These are phyloP conservation scores for Phataginus tetradactyla DNA, from an alignment of 2,797 vertebrate species.

Conservation along the genomic window DNA sequence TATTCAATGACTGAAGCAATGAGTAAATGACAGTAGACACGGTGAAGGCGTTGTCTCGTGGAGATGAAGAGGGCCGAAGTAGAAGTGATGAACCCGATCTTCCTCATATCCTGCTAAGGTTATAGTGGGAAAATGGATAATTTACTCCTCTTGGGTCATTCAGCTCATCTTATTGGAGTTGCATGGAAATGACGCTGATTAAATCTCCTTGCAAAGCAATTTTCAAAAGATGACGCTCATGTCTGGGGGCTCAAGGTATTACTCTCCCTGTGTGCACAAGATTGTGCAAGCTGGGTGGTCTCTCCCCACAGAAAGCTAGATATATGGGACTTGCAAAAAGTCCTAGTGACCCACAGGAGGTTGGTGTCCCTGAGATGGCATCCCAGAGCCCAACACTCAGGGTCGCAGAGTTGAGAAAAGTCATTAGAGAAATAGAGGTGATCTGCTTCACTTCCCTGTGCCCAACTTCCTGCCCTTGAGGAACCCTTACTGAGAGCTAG, in stretches of 20 bases:
- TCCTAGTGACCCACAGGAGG: neutral
- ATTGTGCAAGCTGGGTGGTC: too few species aligned
- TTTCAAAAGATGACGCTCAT: neutral
- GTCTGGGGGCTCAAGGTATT: neutral
- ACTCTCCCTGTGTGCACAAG: neutral
- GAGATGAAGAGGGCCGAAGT: neutral
- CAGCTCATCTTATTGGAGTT: neutral
- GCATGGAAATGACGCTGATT: neutral
- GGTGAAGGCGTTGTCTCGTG: too few species aligned
- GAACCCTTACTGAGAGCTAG: neutral
- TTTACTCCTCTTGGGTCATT: too few species aligned
- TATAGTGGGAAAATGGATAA: too few species aligned
- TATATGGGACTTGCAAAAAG: neutral
- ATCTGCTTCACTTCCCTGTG: neutral
- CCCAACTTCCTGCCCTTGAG: neutral
- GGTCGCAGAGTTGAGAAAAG: neutral
- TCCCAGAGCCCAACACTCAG: neutral
- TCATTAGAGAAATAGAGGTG: neutral
- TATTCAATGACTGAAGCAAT: neutral
- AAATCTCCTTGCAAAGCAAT: neutral
- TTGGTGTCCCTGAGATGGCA: neutral
- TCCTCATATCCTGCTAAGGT: neutral
- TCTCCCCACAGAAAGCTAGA: neutral
- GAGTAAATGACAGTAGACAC: neutral
- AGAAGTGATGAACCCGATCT: neutral